Conservation (phyloP, 1,140 invertebrate species). For the Tetraneura akinire region DNA sequence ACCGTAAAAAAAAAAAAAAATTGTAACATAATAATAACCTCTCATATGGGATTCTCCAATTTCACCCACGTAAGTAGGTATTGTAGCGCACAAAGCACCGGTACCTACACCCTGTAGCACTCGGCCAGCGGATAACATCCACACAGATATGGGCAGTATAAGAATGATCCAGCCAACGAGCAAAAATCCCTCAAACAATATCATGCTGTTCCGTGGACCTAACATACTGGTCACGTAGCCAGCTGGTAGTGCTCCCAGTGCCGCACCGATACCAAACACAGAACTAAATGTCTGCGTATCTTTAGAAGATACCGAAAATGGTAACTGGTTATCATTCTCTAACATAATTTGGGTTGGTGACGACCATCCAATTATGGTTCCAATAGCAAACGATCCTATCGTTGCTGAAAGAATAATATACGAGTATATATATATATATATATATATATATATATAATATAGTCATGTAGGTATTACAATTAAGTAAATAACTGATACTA, state of each 20-base stretch:
- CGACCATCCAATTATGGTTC: constrained; percentile 77
- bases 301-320: constrained; percentile 54
- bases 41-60: constrained; percentile 80
- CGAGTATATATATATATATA: too few species aligned
- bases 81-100: constrained; percentile 76
- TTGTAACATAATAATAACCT: constrained; percentile 63
- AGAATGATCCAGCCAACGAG: constrained; percentile 69
- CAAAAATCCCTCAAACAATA: constrained; percentile 52
- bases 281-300: constrained; percentile 60
- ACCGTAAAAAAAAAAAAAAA: too few species aligned
- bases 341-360: constrained; percentile 74
- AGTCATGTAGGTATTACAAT: too few species aligned
- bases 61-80: constrained; percentile 87
- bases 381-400: constrained; percentile 69
- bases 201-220: constrained; percentile 48
- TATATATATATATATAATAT: too few species aligned
- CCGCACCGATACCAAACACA: constrained; percentile 83
- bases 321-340: constrained; percentile 57
- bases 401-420: constrained; percentile 63
- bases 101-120: constrained; percentile 74
- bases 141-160: constrained; percentile 65
- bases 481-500: too few species aligned
- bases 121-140: constrained; percentile 70
- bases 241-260: constrained; percentile 67
- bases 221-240: constrained; percentile 56